Percentiles rank a stretch among this genome's conserved stretches.
These are phyloP conservation scores for Epistrophe eligans DNA, from an alignment of 2,888 invertebrate genomes.

Conservation along the genomic window DNA sequence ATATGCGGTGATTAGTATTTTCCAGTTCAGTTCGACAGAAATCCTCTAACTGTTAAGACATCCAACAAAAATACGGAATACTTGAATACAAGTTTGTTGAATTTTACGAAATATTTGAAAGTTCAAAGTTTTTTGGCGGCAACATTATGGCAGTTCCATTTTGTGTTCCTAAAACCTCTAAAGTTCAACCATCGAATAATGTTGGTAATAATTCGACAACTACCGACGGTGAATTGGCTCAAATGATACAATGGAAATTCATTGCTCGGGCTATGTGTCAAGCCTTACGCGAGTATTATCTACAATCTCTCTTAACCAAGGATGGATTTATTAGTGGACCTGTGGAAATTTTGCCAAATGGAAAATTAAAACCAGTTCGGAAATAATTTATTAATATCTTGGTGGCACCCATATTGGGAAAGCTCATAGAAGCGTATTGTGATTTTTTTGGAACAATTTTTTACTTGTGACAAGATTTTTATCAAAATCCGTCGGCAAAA, in stretches of 20 bases:
- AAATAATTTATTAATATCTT: conserved; percentile 58
- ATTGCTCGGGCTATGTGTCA: conserved; percentile 82
- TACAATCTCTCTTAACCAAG: conserved; percentile 76
- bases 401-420: conserved; percentile 8
- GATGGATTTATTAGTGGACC: conserved; percentile 77
- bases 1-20: conserved; percentile 61
- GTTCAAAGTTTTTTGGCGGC: conserved; percentile 51
- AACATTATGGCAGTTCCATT: conserved; percentile 82
- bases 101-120: conserved; percentile 48
- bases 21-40: conserved; percentile 69
- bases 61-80: conserved; percentile 38
- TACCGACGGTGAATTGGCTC: conserved; percentile 46
- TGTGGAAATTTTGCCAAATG: conserved; percentile 80
- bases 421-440: conserved; percentile 78
- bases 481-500: conserved; percentile 65
- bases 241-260: conserved; percentile 80
- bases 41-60: conserved; percentile 38
- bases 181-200: conserved; percentile 53
- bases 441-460: conserved; percentile 74
- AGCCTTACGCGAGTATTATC: conserved; percentile 81
- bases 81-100: conserved; percentile 14
- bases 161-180: conserved; percentile 79
- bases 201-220: conserved; percentile 20
- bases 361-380: conserved; percentile 77
- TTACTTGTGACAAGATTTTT: conserved; percentile 37